A percentile compares a stretch with the other conserved stretches of the same genome.
phyloP scores from a whole-genome alignment of 2,888 invertebrate species.

The Gnatocerus cornutus region DNA sequence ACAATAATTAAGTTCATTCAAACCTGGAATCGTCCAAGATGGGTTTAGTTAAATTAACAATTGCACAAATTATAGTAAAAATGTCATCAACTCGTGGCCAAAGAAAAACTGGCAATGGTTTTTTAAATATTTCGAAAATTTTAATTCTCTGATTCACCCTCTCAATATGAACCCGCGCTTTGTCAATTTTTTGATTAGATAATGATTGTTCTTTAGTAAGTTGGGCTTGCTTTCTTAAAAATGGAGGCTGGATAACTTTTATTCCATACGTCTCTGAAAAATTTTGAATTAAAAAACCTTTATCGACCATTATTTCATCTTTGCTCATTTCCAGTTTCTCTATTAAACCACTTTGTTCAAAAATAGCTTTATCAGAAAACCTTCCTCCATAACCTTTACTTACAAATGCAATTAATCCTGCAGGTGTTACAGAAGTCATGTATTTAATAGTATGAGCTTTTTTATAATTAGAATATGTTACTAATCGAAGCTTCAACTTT shows the following conservation, averaged over 20 bases:
- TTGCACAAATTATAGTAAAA: conserved; percentile 35
- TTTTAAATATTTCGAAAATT: conserved; percentile 35
- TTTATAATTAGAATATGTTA: neutral
- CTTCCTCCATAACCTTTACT: conserved; percentile 54
- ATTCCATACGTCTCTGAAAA: conserved; percentile 25
- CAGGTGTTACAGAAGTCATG: conserved; percentile 31
- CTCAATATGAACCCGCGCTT: conserved; percentile 49
- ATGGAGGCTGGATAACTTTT: conserved; percentile 43
- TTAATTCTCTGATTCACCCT: conserved; percentile 38
- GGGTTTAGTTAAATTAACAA: conserved; percentile 28
- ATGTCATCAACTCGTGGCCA: conserved; percentile 34
- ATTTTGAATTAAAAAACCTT: conserved; percentile 40
- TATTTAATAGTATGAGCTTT: neutral
- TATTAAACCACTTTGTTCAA: conserved; percentile 48
- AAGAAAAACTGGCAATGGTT: conserved; percentile 20
- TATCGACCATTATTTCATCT: conserved; percentile 19
- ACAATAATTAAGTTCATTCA: neutral
- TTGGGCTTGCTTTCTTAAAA: conserved; percentile 43
- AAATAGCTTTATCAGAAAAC: conserved; percentile 54
- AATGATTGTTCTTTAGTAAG: conserved; percentile 33
- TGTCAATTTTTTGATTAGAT: conserved; percentile 39
- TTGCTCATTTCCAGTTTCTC: neutral
- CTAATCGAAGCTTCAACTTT: neutral
- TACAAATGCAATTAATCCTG: conserved; percentile 52
- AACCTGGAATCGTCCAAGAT: neutral